These are phyloP conservation scores for Philotrypesis tridentata DNA, from an alignment of 1,140 invertebrate genomes.

Conservation along the genomic window DNA sequence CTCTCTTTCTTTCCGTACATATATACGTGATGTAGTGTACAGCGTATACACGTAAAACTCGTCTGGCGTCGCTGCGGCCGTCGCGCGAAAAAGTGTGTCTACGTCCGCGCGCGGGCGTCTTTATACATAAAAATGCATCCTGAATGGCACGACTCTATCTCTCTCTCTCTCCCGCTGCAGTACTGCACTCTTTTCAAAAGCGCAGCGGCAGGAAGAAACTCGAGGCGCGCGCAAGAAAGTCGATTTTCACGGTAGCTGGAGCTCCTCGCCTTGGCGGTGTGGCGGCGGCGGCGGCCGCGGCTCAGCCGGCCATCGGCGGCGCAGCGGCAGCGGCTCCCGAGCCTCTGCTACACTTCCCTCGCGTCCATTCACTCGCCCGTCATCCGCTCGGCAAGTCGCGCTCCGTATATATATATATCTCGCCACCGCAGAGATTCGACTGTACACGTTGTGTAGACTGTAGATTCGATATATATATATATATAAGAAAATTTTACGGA, in stretches of 20 bases:
- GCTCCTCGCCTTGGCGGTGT: neutral
- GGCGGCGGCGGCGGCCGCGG: neutral
- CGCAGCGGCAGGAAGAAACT: neutral
- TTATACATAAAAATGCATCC: neutral
- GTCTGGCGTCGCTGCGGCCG: too few species aligned
- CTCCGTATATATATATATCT: neutral
- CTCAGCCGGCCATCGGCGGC: constrained; percentile 20
- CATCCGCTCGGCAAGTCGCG: constrained; percentile 56
- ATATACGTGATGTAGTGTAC: too few species aligned
- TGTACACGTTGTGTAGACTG: too few species aligned
- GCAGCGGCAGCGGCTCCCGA: neutral
- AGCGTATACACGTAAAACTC: too few species aligned
- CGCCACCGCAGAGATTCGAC: neutral
- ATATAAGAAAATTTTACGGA: too few species aligned
- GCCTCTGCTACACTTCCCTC: too few species aligned
- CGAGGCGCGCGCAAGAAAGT: neutral
- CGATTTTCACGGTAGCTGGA: neutral
- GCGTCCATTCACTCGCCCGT: constrained; percentile 63
- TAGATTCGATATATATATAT: too few species aligned
- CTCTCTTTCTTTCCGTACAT: too few species aligned
- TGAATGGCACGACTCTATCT: too few species aligned
- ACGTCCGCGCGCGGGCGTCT: too few species aligned
- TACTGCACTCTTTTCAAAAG: neutral
- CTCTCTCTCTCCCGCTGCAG: too few species aligned
- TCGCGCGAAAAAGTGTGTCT: too few species aligned